Conservation (phyloP, 1,140 invertebrate species). For the Spodoptera frugiperda region DNA sequence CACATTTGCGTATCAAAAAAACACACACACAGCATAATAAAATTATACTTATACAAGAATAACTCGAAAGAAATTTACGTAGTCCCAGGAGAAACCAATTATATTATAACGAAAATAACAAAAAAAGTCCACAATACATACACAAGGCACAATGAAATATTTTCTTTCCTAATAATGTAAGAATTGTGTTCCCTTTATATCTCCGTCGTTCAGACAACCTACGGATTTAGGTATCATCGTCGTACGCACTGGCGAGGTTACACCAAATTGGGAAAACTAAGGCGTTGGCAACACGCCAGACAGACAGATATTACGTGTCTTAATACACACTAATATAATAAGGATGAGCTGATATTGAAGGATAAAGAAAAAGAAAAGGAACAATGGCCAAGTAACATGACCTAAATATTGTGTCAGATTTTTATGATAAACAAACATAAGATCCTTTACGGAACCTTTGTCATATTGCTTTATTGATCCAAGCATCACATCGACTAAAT, state of each 20-base stretch:
- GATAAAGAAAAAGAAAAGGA: conserved; percentile 4
- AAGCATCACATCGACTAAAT: too few species aligned
- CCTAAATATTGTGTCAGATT: not conserved
- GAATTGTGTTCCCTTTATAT: conserved; percentile 28
- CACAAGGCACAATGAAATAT: not conserved
- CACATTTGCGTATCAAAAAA: too few species aligned
- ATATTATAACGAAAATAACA: not conserved
- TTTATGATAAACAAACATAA: not conserved
- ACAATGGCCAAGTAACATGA: not conserved
- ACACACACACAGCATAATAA: too few species aligned
- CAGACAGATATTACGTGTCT: conserved; percentile 28
- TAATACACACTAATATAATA: conserved; percentile 32
- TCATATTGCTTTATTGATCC: too few species aligned
- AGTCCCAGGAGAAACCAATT: conserved; percentile 3
- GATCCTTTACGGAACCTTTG: not conserved
- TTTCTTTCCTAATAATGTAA: conserved; percentile 15
- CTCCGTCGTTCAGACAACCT: conserved; percentile 13
- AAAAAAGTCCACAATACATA: not conserved
- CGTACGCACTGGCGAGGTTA: conserved; percentile 2
- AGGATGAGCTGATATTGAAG: conserved; percentile 28
- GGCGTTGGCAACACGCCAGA: conserved; percentile 11
- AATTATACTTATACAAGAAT: too few species aligned
- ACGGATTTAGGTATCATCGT: conserved; percentile 33
- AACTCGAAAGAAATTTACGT: too few species aligned
- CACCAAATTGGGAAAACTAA: conserved; percentile 27